Conservation (phyloP, 2,797 vertebrate species). For the Pteropus rufus region DNA sequence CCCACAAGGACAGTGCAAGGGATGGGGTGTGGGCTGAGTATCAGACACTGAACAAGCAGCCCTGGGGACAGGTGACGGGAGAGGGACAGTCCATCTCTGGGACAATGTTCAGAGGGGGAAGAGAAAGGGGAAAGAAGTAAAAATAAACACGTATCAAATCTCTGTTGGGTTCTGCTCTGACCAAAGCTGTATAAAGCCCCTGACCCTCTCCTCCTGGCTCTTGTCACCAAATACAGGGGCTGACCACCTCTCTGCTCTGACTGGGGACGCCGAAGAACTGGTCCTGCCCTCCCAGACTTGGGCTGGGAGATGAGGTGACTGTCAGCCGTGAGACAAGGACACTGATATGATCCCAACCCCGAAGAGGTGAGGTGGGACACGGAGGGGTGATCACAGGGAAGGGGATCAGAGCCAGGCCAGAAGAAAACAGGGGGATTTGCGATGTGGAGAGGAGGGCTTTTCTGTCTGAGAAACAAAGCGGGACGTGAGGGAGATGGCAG, state of each 20-base stretch:
- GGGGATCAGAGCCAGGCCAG: neutral
- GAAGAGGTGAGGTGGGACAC: neutral
- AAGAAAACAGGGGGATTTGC: neutral
- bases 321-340: neutral
- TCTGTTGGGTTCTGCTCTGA: neutral
- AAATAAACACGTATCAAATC: neutral
- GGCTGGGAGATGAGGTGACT: neutral
- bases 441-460: fast-evolving
- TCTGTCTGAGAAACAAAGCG: neutral
- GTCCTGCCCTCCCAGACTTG: neutral
- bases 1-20: neutral
- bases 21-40: neutral
- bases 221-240: neutral
- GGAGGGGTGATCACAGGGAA: neutral
- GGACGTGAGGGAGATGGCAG: neutral
- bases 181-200: neutral
- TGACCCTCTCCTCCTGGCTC: neutral
- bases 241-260: neutral
- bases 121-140: neutral
- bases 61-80: neutral
- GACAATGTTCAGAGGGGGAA: neutral
- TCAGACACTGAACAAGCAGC: neutral
- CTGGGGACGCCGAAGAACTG: neutral
- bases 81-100: neutral
- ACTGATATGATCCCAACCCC: neutral